A percentile compares a stretch with the other conserved stretches of the same genome.
phyloP scores from a whole-genome alignment of 2,113 vertebrate species.

The Dromiciops gliroides region DNA sequence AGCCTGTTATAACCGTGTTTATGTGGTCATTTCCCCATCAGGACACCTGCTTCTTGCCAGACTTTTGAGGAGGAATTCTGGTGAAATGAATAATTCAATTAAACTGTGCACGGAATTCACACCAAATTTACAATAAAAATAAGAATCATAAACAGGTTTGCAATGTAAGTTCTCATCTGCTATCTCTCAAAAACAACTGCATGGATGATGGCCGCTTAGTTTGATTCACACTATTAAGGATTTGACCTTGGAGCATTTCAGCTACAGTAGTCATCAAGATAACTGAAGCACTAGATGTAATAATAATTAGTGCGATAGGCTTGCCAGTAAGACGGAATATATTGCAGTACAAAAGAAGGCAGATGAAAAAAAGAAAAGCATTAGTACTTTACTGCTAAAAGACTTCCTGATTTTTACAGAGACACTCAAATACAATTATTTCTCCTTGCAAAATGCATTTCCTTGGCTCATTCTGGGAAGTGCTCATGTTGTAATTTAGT shows the following conservation, averaged over 20 bases:
- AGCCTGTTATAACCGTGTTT: neutral
- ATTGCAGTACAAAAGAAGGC: constrained; percentile 69
- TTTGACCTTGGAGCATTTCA: constrained; percentile 82
- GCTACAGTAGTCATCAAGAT: constrained; percentile 77
- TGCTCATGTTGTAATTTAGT: constrained; percentile 78
- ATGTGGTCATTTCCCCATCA: constrained; percentile 47
- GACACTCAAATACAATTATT: constrained; percentile 82
- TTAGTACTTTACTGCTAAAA: constrained; percentile 76
- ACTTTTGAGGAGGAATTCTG: constrained; percentile 64
- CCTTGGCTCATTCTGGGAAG: constrained; percentile 78
- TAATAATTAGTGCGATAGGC: constrained; percentile 82
- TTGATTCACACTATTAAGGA: constrained; percentile 71
- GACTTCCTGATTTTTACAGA: constrained; percentile 80
- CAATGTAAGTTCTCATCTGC: constrained; percentile 32
- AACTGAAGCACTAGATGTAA: constrained; percentile 78
- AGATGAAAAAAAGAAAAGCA: constrained; percentile 75
- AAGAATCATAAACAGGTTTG: constrained; percentile 61
- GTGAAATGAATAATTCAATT: constrained; percentile 47
- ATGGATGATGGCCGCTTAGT: constrained; percentile 50
- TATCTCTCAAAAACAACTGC: constrained; percentile 38
- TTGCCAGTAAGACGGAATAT: constrained; percentile 76
- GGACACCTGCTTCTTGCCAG: constrained; percentile 5
- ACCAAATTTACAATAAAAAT: constrained; percentile 61
- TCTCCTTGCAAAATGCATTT: constrained; percentile 80
- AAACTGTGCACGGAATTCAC: constrained; percentile 57